Evolutionary conservation across 1,140 invertebrate species (phyloP).

Genomic region (Dendroctonus valens): DNA sequence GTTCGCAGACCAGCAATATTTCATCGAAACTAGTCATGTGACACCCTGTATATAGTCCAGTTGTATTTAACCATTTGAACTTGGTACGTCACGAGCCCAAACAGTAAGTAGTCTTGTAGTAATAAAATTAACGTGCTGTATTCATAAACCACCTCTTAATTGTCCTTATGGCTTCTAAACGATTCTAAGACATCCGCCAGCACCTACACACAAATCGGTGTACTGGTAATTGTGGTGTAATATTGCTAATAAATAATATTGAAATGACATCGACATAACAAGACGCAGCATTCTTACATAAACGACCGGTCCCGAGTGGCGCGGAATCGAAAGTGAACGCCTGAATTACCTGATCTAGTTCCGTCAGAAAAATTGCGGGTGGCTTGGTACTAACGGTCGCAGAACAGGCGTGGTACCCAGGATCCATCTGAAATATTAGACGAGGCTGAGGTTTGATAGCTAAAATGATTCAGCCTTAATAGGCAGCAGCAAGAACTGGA

Average conservation of each 20-base stretch:
- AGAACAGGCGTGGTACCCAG: slow-evolving; percentile 22
- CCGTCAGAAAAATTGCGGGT: slow-evolving; percentile 37
- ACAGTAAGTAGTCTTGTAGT: no score
- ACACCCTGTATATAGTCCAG: no score
- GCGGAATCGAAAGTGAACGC: slow-evolving; percentile 35
- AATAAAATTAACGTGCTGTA: no score
- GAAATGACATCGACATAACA: slow-evolving; percentile 27
- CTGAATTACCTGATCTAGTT: slow-evolving; percentile 34
- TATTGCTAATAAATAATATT: slow-evolving; percentile 28
- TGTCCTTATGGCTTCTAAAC: not conserved
- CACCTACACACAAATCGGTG: slow-evolving; percentile 21
- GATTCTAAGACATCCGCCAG: slow-evolving; percentile 16
- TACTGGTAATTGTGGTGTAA: slow-evolving; percentile 21
- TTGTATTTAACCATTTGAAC: no score
- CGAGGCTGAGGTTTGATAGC: slow-evolving; percentile 3
- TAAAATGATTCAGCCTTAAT: no score
- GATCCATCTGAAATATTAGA: slow-evolving; percentile 21
- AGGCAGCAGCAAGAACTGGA: no score
- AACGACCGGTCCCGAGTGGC: slow-evolving; percentile 31
- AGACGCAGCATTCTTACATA: slow-evolving; percentile 34
- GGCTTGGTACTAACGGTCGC: slow-evolving; percentile 2
- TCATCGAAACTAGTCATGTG: no score
- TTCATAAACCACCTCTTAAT: no score
- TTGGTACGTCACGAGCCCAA: no score
- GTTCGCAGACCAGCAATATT: no score